Percentiles rank a stretch among this genome's conserved stretches.
These are phyloP conservation scores for Rhinichthys osculus DNA, from an alignment of 2,797 vertebrate species.

Conservation along the genomic window DNA sequence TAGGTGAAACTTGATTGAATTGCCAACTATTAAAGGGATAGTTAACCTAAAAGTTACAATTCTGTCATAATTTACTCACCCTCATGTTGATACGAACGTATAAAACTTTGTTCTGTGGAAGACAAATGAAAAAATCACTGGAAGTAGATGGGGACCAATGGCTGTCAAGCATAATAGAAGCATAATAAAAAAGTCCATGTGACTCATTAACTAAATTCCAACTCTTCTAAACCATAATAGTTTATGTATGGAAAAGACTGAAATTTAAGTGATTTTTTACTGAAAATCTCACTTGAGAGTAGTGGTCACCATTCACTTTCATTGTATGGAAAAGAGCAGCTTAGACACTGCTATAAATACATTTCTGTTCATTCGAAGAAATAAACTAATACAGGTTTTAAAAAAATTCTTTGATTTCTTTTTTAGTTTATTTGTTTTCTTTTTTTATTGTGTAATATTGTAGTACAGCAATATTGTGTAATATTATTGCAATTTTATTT, in stretches of 20 bases:
- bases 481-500: no score
- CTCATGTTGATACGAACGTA: not conserved
- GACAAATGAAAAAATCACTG: not conserved
- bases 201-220: not conserved
- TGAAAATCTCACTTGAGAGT: no score
- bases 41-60: not conserved
- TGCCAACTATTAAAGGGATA: not conserved
- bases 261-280: not conserved
- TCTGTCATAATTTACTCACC: not conserved
- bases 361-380: not conserved
- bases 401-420: no score
- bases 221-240: not conserved
- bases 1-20: constrained; percentile 61
- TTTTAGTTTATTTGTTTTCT: no score
- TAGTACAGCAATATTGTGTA: no score
- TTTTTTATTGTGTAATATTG: not conserved
- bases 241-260: not conserved
- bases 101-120: not conserved
- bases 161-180: not conserved
- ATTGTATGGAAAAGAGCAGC: not conserved
- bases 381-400: not conserved
- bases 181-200: not conserved
- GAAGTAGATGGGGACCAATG: not conserved
- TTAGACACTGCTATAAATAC: not conserved
- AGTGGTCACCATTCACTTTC: not conserved